phyloP scores from a whole-genome alignment of 2,113 vertebrate genomes.

The Picathartes gymnocephalus region DNA sequence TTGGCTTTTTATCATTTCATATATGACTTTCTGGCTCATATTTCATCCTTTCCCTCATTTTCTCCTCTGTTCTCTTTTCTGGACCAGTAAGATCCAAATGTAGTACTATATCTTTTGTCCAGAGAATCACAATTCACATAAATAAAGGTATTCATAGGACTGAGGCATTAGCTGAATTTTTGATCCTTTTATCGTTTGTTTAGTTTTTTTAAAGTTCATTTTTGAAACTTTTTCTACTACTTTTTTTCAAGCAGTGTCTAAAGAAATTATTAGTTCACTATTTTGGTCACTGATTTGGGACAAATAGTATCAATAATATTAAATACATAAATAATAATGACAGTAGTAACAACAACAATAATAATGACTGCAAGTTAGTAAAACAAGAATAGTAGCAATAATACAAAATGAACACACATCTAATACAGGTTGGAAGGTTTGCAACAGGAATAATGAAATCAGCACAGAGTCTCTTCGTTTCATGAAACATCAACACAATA shows the following conservation, averaged over 20 bases:
- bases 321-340: neutral
- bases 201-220: neutral
- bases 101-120: neutral
- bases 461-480: neutral
- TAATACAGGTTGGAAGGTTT: neutral
- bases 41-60: neutral
- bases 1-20: neutral
- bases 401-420: neutral
- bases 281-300: neutral
- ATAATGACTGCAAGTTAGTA: neutral
- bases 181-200: rapidly evolving
- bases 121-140: neutral
- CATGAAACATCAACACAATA: neutral
- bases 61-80: neutral
- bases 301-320: neutral
- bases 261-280: neutral
- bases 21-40: neutral
- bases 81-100: neutral
- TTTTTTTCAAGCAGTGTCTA: neutral
- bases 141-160: neutral
- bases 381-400: neutral
- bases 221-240: neutral
- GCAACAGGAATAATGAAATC: neutral
- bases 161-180: neutral
- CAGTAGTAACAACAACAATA: neutral